These are phyloP conservation scores for Corvus hawaiiensis DNA, from an alignment of 2,113 vertebrate genomes.

Conservation along the genomic window DNA sequence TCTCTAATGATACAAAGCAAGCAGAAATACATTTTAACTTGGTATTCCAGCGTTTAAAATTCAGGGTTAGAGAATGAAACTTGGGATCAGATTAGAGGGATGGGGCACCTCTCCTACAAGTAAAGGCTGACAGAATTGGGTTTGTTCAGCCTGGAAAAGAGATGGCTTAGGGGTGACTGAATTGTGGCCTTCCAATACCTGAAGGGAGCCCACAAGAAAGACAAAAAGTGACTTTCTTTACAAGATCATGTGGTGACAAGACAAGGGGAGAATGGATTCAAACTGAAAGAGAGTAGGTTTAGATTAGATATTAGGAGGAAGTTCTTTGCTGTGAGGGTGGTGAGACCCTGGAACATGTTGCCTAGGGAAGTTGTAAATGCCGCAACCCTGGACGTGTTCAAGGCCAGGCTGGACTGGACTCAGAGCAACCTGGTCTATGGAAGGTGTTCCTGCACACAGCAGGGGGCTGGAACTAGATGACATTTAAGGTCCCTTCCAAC, in stretches of 20 bases:
- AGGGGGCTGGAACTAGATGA: accelerated
- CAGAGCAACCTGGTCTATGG: background rate
- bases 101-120: background rate
- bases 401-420: background rate
- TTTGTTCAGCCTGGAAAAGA: background rate
- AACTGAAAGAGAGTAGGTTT: background rate
- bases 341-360: background rate
- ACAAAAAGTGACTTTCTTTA: background rate
- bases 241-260: background rate
- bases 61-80: background rate
- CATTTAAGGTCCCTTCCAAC: background rate
- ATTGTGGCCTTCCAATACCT: background rate
- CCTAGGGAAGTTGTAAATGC: background rate
- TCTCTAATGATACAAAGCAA: background rate
- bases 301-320: background rate
- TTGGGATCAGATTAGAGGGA: background rate
- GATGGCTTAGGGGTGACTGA: background rate
- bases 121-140: background rate
- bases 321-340: background rate
- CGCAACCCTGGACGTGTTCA: background rate
- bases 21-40: background rate
- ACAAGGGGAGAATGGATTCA: background rate
- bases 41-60: background rate
- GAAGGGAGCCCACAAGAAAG: background rate
- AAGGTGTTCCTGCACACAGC: background rate